Conservation (phyloP, 2,797 vertebrate genomes). For the Helostoma temminkii region DNA sequence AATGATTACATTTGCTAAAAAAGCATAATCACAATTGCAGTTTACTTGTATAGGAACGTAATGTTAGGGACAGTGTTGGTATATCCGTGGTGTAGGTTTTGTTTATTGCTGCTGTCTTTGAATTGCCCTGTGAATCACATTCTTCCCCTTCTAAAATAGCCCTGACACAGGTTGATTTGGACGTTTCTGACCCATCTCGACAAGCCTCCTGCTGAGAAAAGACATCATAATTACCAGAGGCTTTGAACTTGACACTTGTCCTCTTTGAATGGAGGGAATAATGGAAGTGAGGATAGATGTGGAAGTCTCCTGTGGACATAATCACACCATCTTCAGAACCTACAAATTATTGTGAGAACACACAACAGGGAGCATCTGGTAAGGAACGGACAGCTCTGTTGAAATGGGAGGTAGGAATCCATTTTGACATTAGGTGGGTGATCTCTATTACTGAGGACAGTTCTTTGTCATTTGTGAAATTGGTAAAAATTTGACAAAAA, state of each 20-base stretch:
- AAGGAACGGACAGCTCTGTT: constrained; percentile 25
- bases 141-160: constrained; percentile 15
- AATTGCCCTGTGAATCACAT: constrained; percentile 1
- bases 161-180: constrained; percentile 27
- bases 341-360: constrained; percentile 69
- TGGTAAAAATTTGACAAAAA: neutral
- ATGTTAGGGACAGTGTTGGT: too few species aligned
- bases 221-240: constrained; percentile 63
- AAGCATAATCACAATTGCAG: too few species aligned
- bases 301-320: constrained; percentile 65
- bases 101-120: constrained; percentile 6
- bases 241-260: constrained; percentile 72
- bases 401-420: constrained; percentile 21
- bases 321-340: constrained; percentile 60
- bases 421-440: constrained; percentile 31
- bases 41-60: too few species aligned
- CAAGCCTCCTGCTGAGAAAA: constrained; percentile 42
- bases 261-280: constrained; percentile 64
- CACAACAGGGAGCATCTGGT: constrained; percentile 49
- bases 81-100: neutral
- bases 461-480: constrained; percentile 1
- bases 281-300: constrained; percentile 63
- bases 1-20: too few species aligned
- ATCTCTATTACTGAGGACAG: neutral
- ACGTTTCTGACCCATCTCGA: constrained; percentile 48